A percentile compares a stretch with the other conserved stretches of the same genome.
Evolutionary conservation across 1,140 invertebrate genomes (phyloP).

Genomic region (Cydia fagiglandana): DNA sequence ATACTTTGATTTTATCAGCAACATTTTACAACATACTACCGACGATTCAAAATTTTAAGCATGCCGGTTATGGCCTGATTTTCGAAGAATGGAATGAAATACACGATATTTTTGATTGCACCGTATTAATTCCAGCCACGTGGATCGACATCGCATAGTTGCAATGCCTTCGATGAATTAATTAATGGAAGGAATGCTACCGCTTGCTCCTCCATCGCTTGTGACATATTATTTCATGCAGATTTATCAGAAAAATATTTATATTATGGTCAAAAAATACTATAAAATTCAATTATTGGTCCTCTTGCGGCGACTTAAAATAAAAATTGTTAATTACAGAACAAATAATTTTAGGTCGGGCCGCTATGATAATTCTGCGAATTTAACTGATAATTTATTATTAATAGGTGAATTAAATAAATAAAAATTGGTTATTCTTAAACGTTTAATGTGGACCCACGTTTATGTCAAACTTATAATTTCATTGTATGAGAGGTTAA

Average conservation of each 20-base stretch:
- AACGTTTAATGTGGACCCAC: too few relatives aligned
- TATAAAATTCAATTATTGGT: too few relatives aligned
- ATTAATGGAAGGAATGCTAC: conserved; percentile 18
- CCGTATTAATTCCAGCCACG: conserved; percentile 15
- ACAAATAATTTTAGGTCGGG: too few relatives aligned
- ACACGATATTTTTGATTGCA: conserved; percentile 12
- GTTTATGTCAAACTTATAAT: too few relatives aligned
- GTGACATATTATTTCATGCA: not conserved
- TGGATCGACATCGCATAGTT: conserved; percentile 15
- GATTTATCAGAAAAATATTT: not conserved
- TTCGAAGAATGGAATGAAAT: conserved; percentile 14
- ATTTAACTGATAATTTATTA: too few relatives aligned
- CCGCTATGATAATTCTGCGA: too few relatives aligned
- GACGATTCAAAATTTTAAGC: not conserved
- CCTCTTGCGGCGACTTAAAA: too few relatives aligned
- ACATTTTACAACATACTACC: conserved; percentile 8
- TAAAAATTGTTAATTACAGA: too few relatives aligned
- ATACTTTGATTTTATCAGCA: not conserved
- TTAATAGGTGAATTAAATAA: too few relatives aligned
- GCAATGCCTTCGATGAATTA: conserved; percentile 20
- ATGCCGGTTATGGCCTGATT: not conserved
- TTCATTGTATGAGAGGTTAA: too few relatives aligned
- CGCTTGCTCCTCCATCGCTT: not conserved
- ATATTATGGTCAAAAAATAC: not conserved
- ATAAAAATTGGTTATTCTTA: too few relatives aligned